Conservation (phyloP, 2,888 invertebrate species). For the Ochropleura plecta region DNA sequence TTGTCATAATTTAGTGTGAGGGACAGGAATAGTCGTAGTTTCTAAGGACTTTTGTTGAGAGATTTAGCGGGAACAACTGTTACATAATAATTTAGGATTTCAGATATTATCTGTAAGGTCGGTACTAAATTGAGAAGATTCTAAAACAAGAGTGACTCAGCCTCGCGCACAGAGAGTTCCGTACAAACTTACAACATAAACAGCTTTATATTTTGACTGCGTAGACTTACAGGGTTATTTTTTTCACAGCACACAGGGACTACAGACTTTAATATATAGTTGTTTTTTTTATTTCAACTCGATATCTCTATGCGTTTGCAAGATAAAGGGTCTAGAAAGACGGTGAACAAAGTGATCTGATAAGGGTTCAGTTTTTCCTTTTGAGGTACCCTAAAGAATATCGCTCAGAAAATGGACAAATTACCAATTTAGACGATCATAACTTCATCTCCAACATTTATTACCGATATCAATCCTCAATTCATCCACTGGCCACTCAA, state of each 20-base stretch:
- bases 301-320: no score
- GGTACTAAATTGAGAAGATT: background rate
- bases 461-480: constrained; percentile 1
- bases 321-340: no score
- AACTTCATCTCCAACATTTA: constrained; percentile 18
- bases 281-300: no score
- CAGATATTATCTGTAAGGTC: background rate
- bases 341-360: no score
- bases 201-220: no score
- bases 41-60: constrained; percentile 31
- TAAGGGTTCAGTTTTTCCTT: no score
- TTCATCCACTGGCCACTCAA: constrained; percentile 5
- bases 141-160: background rate
- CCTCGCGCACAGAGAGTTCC: no score
- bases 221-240: no score
- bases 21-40: constrained; percentile 37
- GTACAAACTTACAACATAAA: no score
- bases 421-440: background rate
- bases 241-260: no score
- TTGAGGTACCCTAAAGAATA: background rate
- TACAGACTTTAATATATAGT: no score
- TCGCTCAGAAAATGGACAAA: background rate
- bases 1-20: constrained; percentile 56
- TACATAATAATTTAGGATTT: background rate
- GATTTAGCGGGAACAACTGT: constrained; percentile 16